Conservation (phyloP, 2,113 vertebrate genomes). For the Brachypteracias leptosomus region DNA sequence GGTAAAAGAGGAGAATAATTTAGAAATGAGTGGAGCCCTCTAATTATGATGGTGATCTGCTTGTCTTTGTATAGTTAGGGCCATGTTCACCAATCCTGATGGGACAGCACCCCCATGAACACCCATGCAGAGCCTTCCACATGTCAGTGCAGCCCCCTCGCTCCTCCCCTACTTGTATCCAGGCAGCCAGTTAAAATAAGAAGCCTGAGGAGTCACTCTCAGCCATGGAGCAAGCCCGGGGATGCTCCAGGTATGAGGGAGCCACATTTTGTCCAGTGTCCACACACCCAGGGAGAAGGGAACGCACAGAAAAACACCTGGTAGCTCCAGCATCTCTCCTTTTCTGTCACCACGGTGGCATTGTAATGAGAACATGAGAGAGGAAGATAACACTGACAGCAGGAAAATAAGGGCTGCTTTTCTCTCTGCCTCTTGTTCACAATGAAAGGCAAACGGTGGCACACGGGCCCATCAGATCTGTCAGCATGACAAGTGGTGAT, state of each 20-base stretch:
- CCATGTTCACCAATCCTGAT: accelerated
- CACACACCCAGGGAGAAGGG: background rate
- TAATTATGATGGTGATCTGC: background rate
- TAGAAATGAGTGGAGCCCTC: background rate
- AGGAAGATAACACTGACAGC: background rate
- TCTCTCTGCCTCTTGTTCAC: background rate
- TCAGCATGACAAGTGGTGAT: background rate
- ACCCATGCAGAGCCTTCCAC: background rate
- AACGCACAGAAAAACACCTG: background rate
- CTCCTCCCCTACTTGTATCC: background rate
- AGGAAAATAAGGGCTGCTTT: background rate
- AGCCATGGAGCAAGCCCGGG: background rate
- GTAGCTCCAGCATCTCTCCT: background rate
- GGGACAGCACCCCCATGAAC: background rate
- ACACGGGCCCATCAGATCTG: constrained; percentile 41
- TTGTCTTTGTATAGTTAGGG: background rate
- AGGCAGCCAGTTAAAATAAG: background rate
- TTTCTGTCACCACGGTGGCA: background rate
- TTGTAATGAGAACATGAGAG: background rate
- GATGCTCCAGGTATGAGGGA: accelerated
- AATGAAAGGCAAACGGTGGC: background rate
- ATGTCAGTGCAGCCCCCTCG: background rate
- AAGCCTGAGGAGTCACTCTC: background rate
- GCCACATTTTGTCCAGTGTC: background rate
- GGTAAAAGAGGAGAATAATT: background rate